Evolutionary conservation across 2,797 vertebrate species (phyloP).

Genomic region (Sus cebifrons): DNA sequence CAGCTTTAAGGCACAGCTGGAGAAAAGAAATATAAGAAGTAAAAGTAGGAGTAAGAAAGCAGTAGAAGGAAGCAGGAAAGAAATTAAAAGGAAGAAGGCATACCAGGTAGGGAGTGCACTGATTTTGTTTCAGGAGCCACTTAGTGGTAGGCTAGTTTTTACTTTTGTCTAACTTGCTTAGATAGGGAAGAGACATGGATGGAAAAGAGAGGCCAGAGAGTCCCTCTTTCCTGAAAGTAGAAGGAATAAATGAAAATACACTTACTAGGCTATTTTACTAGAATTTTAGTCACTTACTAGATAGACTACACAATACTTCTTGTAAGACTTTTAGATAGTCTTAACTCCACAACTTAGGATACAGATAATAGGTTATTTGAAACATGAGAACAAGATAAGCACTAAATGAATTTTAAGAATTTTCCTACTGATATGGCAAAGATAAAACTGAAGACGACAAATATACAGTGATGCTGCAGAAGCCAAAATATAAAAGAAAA

Average conservation of each 20-base stretch:
- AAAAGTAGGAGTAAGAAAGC: not conserved
- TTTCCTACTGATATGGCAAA: conserved; percentile 40
- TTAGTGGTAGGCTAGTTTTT: not conserved
- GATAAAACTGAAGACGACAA: conserved; percentile 50
- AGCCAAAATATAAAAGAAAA: not conserved
- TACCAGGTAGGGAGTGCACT: not conserved
- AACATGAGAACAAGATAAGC: conserved; percentile 31
- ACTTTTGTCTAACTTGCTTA: not conserved
- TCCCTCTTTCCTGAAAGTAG: not conserved
- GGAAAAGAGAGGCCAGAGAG: conserved; percentile 8
- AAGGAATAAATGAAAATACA: conserved; percentile 12
- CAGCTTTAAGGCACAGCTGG: conserved; percentile 19
- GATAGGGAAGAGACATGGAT: not conserved
- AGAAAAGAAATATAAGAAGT: conserved; percentile 22
- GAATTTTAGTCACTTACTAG: conserved; percentile 6
- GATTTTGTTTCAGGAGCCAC: not conserved
- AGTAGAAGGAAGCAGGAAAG: not conserved
- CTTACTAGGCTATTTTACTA: not conserved
- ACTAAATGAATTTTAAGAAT: conserved; percentile 48
- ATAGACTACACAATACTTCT: not conserved
- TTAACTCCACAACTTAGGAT: not conserved
- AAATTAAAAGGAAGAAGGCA: not conserved
- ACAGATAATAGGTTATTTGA: not conserved
- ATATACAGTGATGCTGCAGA: not conserved
- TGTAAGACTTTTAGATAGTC: not conserved